Evolutionary conservation across 2,888 invertebrate species (phyloP).

Genomic region (Stenchaetothrips biformis): DNA sequence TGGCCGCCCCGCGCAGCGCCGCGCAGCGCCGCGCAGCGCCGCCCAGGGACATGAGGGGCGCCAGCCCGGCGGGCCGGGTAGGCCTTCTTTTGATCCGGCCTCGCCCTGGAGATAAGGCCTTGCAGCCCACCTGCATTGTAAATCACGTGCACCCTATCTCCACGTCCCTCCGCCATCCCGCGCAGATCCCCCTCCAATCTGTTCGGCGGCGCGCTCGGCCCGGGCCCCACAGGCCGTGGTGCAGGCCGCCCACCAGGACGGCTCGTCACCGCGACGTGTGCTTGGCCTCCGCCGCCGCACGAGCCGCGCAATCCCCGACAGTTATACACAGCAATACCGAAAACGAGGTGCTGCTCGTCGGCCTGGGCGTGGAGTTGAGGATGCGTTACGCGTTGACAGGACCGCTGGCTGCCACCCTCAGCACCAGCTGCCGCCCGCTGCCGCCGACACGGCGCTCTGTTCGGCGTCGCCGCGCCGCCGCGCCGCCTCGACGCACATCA

Average conservation of each 20-base stretch:
- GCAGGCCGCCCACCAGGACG: no score
- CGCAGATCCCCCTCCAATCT: neutral
- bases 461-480: neutral
- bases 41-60: no score
- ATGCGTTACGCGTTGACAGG: no score
- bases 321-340: no score
- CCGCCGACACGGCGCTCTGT: no score
- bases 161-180: neutral
- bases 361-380: no score
- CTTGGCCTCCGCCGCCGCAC: neutral
- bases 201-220: no score
- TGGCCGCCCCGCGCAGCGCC: neutral
- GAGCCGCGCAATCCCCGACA: neutral
- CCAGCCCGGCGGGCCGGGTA: neutral
- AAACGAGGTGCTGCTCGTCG: no score
- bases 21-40: no score
- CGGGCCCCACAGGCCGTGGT: no score
- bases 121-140: slow-evolving; percentile 12
- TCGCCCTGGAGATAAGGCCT: neutral
- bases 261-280: neutral
- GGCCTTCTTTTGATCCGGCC: neutral
- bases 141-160: slow-evolving; percentile 9
- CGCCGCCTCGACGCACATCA: neutral
- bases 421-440: no score
- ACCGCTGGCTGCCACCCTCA: no score